Conservation (phyloP, 2,888 invertebrate genomes). For the Tanypteryx hageni region DNA sequence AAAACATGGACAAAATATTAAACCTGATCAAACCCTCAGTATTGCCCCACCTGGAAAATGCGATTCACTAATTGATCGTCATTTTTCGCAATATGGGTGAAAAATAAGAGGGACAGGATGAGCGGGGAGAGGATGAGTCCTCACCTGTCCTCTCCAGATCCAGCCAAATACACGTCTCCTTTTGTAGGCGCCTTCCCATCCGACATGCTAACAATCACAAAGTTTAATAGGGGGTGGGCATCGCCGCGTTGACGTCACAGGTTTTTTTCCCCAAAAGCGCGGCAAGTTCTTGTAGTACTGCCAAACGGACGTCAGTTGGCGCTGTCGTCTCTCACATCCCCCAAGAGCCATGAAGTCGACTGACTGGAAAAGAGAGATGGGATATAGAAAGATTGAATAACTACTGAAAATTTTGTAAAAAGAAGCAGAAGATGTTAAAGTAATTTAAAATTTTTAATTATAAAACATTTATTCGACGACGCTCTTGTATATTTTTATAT, state of each 20-base stretch:
- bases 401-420: not conserved
- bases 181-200: not conserved
- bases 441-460: not conserved
- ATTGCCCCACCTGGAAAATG: not conserved
- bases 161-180: not conserved
- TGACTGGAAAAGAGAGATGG: not conserved
- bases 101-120: not conserved
- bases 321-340: not conserved
- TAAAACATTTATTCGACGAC: not conserved
- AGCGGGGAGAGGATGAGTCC: not conserved
- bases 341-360: not conserved
- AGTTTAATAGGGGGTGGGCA: not conserved
- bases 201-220: not conserved
- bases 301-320: not conserved
- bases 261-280: not conserved
- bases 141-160: not conserved
- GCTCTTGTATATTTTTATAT: too few relatives aligned
- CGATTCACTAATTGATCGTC: not conserved
- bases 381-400: not conserved
- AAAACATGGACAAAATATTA: not conserved
- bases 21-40: not conserved
- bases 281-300: not conserved
- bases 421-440: not conserved
- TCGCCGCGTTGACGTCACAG: not conserved
- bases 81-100: not conserved